Conservation (phyloP, 2,888 invertebrate species). For the Sphecodes monilicornis region DNA sequence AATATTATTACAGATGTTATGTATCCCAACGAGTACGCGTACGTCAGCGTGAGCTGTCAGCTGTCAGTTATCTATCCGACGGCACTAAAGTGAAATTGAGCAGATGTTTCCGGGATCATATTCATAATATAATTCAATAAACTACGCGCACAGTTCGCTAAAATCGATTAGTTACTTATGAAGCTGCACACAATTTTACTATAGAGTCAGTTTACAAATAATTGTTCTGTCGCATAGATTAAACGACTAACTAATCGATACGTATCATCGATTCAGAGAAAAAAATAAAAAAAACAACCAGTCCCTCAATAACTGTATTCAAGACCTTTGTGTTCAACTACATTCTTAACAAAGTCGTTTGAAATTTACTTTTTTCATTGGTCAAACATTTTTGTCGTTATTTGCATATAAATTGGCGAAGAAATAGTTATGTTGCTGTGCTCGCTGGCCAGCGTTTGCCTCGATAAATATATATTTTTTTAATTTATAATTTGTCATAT, state of each 20-base stretch:
- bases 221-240: neutral
- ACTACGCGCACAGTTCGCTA: neutral
- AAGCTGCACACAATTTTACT: neutral
- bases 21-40: neutral
- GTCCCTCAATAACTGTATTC: neutral
- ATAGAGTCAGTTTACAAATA: neutral
- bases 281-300: neutral
- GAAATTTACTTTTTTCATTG: neutral
- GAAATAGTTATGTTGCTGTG: too few relatives aligned
- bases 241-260: neutral
- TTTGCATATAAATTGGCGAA: neutral
- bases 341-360: neutral
- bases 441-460: neutral
- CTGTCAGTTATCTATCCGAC: constrained; percentile 48
- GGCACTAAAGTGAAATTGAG: constrained; percentile 43
- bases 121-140: constrained; percentile 36
- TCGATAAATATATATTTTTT: too few relatives aligned
- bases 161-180: constrained; percentile 1
- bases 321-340: neutral
- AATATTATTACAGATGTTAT: constrained; percentile 47
- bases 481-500: too few relatives aligned
- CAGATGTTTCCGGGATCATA: constrained; percentile 47
- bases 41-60: constrained; percentile 46
- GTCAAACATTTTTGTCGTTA: neutral
- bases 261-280: neutral